A percentile compares a stretch with the other conserved stretches of the same genome.
Evolutionary conservation across 2,113 vertebrate genomes (phyloP).

Genomic region (Apodemus sylvaticus): DNA sequence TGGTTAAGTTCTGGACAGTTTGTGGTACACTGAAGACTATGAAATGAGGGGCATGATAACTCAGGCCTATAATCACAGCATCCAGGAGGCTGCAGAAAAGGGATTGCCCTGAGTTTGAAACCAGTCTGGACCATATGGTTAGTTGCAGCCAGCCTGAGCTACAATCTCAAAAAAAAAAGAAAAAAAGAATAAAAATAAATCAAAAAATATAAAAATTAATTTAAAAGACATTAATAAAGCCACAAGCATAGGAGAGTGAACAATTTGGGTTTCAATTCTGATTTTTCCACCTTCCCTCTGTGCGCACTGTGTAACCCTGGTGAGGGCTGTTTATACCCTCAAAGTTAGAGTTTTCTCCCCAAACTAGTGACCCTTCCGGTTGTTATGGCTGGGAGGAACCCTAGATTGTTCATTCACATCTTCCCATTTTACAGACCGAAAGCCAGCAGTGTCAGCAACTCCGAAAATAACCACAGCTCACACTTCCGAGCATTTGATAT

Average conservation of each 20-base stretch:
- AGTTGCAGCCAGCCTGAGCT: neutral
- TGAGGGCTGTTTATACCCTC: neutral
- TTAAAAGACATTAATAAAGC: neutral
- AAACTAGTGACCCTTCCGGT: neutral
- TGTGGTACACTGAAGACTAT: neutral
- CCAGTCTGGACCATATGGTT: too few relatives aligned
- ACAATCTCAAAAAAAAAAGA: neutral
- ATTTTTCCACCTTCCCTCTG: constrained; percentile 17
- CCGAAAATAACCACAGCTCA: neutral
- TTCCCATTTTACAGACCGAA: neutral
- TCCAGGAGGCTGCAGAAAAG: neutral
- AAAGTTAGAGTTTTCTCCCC: constrained; percentile 20
- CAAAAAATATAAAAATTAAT: neutral
- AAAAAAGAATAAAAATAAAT: neutral
- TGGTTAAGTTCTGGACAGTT: neutral
- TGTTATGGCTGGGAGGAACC: neutral
- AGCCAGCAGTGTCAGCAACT: neutral
- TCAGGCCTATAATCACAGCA: neutral
- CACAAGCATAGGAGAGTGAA: neutral
- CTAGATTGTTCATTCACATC: constrained; percentile 1
- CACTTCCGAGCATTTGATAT: neutral
- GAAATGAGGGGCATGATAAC: neutral
- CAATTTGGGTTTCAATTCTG: neutral
- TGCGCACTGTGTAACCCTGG: neutral
- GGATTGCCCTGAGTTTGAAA: neutral